Percentiles rank a stretch among this genome's conserved stretches.
These are phyloP conservation scores for Gallinago jamesoni DNA, from an alignment of 2,113 vertebrate genomes.

Conservation along the genomic window DNA sequence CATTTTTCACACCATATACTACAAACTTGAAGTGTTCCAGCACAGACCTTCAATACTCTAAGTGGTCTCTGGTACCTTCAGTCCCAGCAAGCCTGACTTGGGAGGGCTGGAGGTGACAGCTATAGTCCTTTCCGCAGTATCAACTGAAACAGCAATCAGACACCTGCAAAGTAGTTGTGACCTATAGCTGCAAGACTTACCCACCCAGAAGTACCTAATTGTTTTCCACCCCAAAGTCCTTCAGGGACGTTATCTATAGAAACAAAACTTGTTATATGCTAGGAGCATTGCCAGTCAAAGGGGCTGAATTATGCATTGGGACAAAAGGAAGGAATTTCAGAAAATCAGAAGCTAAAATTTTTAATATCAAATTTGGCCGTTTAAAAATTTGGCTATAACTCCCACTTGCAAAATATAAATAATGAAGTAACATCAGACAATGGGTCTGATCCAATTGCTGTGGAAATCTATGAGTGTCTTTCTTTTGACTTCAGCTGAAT, in stretches of 20 bases:
- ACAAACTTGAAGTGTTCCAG: background rate
- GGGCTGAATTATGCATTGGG: background rate
- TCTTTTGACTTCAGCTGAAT: background rate
- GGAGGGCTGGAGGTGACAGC: rapidly evolving
- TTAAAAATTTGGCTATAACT: background rate
- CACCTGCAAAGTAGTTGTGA: background rate
- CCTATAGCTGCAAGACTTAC: background rate
- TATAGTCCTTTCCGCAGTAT: background rate
- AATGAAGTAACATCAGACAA: background rate
- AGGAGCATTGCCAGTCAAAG: background rate
- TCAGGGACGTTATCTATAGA: background rate
- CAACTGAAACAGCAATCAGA: background rate
- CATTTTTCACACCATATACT: background rate
- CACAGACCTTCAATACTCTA: background rate
- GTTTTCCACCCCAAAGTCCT: background rate
- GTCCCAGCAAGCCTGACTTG: background rate
- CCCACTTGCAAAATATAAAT: background rate
- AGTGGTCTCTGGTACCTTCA: rapidly evolving
- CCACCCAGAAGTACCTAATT: background rate
- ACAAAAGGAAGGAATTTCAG: background rate
- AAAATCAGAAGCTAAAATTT: background rate
- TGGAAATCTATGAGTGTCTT: background rate
- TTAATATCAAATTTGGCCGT: background rate
- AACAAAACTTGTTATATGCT: background rate
- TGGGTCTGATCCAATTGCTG: background rate